Percentiles rank a stretch among this genome's conserved stretches.
These are phyloP conservation scores for Chaenodraco wilsoni DNA, from an alignment of 2,797 vertebrate genomes.

Conservation along the genomic window DNA sequence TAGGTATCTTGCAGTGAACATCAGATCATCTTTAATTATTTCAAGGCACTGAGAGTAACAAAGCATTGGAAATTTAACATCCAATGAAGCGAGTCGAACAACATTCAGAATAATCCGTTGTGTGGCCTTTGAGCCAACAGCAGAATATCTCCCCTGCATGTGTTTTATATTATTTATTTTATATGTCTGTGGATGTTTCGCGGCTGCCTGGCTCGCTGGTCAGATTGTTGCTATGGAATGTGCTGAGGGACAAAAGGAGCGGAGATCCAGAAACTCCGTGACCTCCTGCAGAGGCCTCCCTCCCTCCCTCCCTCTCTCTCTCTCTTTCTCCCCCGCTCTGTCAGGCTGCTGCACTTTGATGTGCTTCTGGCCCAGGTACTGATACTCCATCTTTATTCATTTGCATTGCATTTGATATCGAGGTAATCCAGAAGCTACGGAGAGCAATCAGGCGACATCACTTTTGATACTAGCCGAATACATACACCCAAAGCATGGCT, in stretches of 20 bases:
- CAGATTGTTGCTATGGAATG: slow-evolving; percentile 80
- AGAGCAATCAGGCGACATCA: too few species aligned
- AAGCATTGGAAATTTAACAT: slow-evolving; percentile 4
- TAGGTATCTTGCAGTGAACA: not conserved
- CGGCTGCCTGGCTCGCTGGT: slow-evolving; percentile 65
- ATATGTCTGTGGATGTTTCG: slow-evolving; percentile 71
- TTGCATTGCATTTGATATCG: too few species aligned
- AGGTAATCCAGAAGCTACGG: too few species aligned
- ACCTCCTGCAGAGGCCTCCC: slow-evolving; percentile 75
- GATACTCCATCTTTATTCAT: slow-evolving; percentile 35
- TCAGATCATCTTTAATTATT: slow-evolving; percentile 10
- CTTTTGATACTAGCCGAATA: not conserved
- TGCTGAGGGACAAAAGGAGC: slow-evolving; percentile 79
- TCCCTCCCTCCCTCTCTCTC: slow-evolving; percentile 55
- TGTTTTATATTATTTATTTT: not conserved
- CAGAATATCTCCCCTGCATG: slow-evolving; percentile 14
- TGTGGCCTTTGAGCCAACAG: slow-evolving; percentile 15
- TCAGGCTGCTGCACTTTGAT: slow-evolving; percentile 63
- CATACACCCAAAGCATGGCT: slow-evolving; percentile 15
- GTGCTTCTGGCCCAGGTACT: slow-evolving; percentile 70
- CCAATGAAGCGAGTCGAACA: not conserved
- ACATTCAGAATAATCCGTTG: not conserved
- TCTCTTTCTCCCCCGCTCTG: slow-evolving; percentile 28
- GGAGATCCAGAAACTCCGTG: slow-evolving; percentile 79
- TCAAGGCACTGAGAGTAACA: not conserved